Base-by-base conservation (phyloP, 2,113 vertebrate species). In the Lagopus muta region DNA sequence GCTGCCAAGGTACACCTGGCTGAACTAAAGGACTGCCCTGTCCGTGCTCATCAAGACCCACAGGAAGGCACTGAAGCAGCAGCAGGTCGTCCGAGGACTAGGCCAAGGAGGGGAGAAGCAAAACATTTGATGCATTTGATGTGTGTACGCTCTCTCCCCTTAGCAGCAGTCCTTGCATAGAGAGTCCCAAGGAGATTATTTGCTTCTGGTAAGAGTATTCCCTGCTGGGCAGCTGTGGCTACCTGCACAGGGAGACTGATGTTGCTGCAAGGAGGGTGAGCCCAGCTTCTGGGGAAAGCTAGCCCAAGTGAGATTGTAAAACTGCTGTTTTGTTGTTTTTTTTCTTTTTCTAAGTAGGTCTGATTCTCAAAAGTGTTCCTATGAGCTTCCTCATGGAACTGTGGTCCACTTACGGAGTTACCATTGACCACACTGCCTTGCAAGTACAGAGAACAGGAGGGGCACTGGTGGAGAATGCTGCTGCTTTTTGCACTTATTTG, bases 161-260 rank as follows among this genome's bases (percentile, higher is more conserved):
- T 5, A 1, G 81, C 87, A 70, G 10, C 3, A 77, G 60, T 61
- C 50, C 20, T 67, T 79, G 61, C 1, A 5, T 43, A 64, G 69
- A 80, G 77, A 80, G 83, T 96, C 67, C 70, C 72, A 30, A 60
- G 82, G 90, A 94, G 90, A 90, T 96, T 87, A 85, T 20, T 38
- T 95, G 64, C 86, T 93, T 75, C 70, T 94, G 95, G 86, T 70
- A 91, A 42, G 89, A 95, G 32, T 85, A 92, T 92, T 95, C 88
- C 4, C 0, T 0, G 32, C 34, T 0, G 28, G 92, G 67, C 92
- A 89, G 94, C 91, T 94, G 92, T 77, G 72, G 50, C 61, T 72
- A 71, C 1, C 0, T 36, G 84, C 73, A 66, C 1, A 0, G 79
- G 84, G 77, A 87, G 43, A 0, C 65, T 0, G 0, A 7, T 24